These are phyloP conservation scores for Hemicrepidius hirtus DNA, from an alignment of 2,888 invertebrate species.

Conservation along the genomic window DNA sequence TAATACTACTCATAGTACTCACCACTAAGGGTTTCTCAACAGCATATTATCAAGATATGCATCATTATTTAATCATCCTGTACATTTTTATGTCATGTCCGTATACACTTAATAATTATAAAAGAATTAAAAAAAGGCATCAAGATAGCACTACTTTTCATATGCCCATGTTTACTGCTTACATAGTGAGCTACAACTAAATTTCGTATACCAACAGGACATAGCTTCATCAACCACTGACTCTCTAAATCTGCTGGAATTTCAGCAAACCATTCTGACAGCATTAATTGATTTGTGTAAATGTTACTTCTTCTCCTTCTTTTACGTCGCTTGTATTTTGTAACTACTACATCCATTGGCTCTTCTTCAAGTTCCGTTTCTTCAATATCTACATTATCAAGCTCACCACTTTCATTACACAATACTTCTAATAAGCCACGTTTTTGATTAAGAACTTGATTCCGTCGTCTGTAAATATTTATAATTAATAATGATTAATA, in stretches of 20 bases:
- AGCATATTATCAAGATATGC: too few species aligned
- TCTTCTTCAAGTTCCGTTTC: slow-evolving; percentile 49
- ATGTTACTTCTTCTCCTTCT: slow-evolving; percentile 57
- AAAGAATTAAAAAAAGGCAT: too few species aligned
- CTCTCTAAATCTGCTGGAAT: slow-evolving; percentile 84
- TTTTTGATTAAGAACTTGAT: slow-evolving; percentile 72
- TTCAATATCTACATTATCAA: slow-evolving; percentile 46
- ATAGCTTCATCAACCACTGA: slow-evolving; percentile 85
- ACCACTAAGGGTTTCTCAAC: too few species aligned
- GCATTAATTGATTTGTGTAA: slow-evolving; percentile 81
- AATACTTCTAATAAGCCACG: slow-evolving; percentile 75
- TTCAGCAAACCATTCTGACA: slow-evolving; percentile 95
- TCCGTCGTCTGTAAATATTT: slow-evolving; percentile 72
- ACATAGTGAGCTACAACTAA: slow-evolving; percentile 86
- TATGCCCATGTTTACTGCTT: too few species aligned
- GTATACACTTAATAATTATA: too few species aligned
- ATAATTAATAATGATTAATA: too few species aligned
- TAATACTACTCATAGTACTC: too few species aligned
- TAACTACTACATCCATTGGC: slow-evolving; percentile 64
- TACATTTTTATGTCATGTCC: too few species aligned
- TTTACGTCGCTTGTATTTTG: slow-evolving; percentile 59
- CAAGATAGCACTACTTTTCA: too few species aligned
- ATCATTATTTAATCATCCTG: too few species aligned
- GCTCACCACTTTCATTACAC: slow-evolving; percentile 58
- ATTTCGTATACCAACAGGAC: slow-evolving; percentile 88